Evolutionary conservation across 2,888 invertebrate species (phyloP).

Genomic region (Phalangium opilio): DNA sequence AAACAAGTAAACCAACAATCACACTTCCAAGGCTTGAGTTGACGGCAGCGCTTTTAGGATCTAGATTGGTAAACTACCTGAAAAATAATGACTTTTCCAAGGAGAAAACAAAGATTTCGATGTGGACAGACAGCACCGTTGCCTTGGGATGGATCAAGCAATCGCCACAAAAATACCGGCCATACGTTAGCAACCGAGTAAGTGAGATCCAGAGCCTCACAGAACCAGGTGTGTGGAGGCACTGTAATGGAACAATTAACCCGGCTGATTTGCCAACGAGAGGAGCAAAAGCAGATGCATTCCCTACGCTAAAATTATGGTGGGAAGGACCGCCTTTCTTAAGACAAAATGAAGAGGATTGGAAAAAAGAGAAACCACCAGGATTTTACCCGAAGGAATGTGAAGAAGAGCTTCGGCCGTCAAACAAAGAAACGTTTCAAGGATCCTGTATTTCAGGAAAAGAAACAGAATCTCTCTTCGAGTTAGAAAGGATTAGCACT

Average conservation of each 20-base stretch:
- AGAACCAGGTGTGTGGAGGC: slow-evolving; percentile 15
- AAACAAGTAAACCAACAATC: not conserved
- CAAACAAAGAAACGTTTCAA: too few species aligned
- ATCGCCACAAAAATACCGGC: slow-evolving; percentile 12
- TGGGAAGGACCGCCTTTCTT: slow-evolving; percentile 22
- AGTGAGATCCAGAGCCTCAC: slow-evolving; percentile 17
- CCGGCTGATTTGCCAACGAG: slow-evolving; percentile 24
- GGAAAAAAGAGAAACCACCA: not conserved
- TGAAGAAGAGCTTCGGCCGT: too few species aligned
- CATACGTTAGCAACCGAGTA: slow-evolving; percentile 22
- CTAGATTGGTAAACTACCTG: not conserved
- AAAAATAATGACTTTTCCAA: not conserved
- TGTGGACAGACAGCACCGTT: slow-evolving; percentile 19
- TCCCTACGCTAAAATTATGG: slow-evolving; percentile 16
- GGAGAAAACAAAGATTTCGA: slow-evolving; percentile 1
- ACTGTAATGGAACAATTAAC: slow-evolving; percentile 21
- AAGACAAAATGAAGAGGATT: not conserved
- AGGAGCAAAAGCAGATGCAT: slow-evolving; percentile 15
- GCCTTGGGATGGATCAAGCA: slow-evolving; percentile 19
- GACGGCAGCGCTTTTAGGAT: slow-evolving; percentile 11
- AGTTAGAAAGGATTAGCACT: too few species aligned
- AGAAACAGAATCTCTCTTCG: too few species aligned
- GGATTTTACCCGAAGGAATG: too few species aligned
- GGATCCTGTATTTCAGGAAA: too few species aligned
- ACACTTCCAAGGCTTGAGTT: slow-evolving; percentile 21